Base-by-base conservation (phyloP, 2,888 invertebrate species). In the Mermis nigrescens region DNA sequence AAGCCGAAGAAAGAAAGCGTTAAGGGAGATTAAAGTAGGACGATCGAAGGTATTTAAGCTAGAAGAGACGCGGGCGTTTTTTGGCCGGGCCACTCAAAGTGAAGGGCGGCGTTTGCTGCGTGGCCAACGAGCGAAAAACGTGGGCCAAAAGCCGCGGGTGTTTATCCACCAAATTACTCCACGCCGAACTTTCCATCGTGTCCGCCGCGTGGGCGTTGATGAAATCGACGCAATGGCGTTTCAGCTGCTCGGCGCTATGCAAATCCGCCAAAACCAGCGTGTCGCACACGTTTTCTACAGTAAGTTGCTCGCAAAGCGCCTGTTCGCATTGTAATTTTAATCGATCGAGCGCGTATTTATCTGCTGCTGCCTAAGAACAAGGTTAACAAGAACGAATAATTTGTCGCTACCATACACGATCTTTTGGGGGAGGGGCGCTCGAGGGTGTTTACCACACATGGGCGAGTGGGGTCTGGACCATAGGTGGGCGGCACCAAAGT, bases 81-180 rank as follows among this genome's bases (percentile, higher is more conserved):
- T 92, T 81, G 65, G 92, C 92, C 71, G 92, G 94, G 69, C 92
- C 92, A 19, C 45, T 51, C 2, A 74, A 66, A 7, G 19, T 12
- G 19, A 38, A 24, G n/a, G 51, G 51, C 24, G 15, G n/a, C 12
- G n/a, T 12, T 7, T 48, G 51, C 24, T 48, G 15, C 65, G 92
- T 94, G 68, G 95, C 95, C 69, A 98, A 81, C 64, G 94, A 94
- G 65, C 92, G 85, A 82, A 95, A 95, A 68, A 94, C 94, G 79
- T 95, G 95, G 63, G 94, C 95, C 75, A 98, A 89, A 67, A 98
- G 82, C 79, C 94, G 94, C 67, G 95, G 94, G 77, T 95, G 92
- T 66, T 88, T 86, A 72, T 84, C 83, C 71, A 94, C 90, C 89
- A 98, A 91, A 73, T 87, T 85, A 78, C 91, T 90, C 88, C 94